Conservation (phyloP, 2,888 invertebrate genomes). For the Deilephila elpenor region DNA sequence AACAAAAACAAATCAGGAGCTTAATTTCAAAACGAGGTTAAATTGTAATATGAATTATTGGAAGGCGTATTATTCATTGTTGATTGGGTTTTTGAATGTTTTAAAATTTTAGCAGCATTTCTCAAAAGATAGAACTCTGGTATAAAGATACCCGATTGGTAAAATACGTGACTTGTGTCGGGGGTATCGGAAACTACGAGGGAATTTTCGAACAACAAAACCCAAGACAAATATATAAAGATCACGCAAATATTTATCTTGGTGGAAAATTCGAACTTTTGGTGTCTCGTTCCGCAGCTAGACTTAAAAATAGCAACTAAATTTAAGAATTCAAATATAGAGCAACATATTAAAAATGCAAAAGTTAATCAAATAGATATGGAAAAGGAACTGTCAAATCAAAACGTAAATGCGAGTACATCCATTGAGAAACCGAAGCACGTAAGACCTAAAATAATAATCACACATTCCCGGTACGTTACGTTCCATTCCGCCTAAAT, state of each 20-base stretch:
- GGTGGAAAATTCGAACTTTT: no score
- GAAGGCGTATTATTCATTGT: not conserved
- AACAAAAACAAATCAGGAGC: conserved; percentile 9
- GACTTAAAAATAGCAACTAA: no score
- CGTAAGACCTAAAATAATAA: conserved; percentile 3
- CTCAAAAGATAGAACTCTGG: no score
- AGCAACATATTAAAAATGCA: no score
- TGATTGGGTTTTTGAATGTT: not conserved
- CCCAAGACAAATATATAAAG: not conserved
- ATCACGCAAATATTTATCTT: no score
- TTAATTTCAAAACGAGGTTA: conserved; percentile 21
- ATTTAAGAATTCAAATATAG: no score
- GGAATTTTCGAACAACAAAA: not conserved
- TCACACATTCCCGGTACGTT: not conserved
- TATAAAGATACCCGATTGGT: no score
- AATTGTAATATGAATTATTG: not conserved
- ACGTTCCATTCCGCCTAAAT: not conserved
- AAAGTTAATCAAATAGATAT: not conserved
- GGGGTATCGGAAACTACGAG: not conserved
- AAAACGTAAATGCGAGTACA: not conserved
- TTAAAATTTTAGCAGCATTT: not conserved
- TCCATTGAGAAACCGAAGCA: not conserved
- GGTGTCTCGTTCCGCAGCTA: no score
- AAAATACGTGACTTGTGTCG: no score
- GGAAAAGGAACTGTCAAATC: no score